Evolutionary conservation across 2,888 invertebrate species (phyloP).

Genomic region (Ectobius pallidus): DNA sequence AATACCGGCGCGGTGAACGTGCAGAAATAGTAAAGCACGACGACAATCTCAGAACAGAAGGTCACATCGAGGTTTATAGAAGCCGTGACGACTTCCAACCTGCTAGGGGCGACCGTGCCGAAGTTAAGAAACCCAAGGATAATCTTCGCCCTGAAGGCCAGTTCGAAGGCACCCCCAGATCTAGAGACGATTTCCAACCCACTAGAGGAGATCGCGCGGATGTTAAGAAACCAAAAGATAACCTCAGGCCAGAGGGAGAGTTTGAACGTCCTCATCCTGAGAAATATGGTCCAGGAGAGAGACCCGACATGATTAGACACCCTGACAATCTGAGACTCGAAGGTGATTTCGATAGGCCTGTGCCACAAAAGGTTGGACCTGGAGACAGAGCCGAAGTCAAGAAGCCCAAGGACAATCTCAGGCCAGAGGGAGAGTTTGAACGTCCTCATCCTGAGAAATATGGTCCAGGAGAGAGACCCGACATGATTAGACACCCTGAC

Average conservation of each 20-base stretch:
- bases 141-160: conserved; percentile 60
- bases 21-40: conserved; percentile 48
- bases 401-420: conserved; percentile 49
- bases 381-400: conserved; percentile 42
- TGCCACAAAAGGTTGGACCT: conserved; percentile 2
- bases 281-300: conserved; percentile 56
- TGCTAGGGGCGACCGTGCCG: conserved; percentile 52
- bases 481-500: conserved; percentile 50
- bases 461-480: conserved; percentile 24
- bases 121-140: conserved; percentile 51
- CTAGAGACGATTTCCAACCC: conserved; percentile 65
- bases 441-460: conserved; percentile 41
- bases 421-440: conserved; percentile 52
- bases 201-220: conserved; percentile 42
- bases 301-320: conserved; percentile 52
- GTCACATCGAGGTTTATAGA: conserved; percentile 50
- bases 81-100: conserved; percentile 57
- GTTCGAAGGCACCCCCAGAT: conserved; percentile 54
- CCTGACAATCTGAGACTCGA: conserved; percentile 53
- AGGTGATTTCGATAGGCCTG: conserved; percentile 48
- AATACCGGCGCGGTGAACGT: conserved; percentile 47
- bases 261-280: conserved; percentile 48
- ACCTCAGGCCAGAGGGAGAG: conserved; percentile 62
- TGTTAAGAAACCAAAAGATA: conserved; percentile 50
- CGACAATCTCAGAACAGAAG: conserved; percentile 51